Base-by-base conservation (phyloP, 2,113 vertebrate genomes). In the Campylomormyrus numenius region DNA sequence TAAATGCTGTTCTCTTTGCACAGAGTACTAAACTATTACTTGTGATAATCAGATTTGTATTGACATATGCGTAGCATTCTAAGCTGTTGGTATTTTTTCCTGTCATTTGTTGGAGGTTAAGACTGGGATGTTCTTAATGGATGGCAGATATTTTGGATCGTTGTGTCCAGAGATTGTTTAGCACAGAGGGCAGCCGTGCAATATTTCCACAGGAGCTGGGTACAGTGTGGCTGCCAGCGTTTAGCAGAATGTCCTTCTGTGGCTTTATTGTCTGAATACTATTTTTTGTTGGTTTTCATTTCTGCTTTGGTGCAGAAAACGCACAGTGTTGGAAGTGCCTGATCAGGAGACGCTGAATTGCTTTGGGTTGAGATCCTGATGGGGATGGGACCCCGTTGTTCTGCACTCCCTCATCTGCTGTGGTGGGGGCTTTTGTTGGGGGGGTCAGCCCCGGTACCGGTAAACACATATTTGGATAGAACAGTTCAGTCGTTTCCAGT, bases 21-120 rank as follows among this genome's bases (percentile, higher is more conserved):
- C 85, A 87, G 85, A 87, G 85, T 53, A 87, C 48, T 87, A 53
- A 87, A 87, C 50, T 52, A 87, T 53, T 87, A 53, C 85, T 86
- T 86, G 85, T 87, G 85, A 87, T 87, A 87, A 50, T 87, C 50
- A 87, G 49, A 87, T 87, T 87, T 87, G 85, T 87, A 87, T 87
- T 87, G 49, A 53, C 48, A 56, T 87, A 53, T 56, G 31, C 50
- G 49, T 87, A 53, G 48, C 50, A 87, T 87, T 35, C 48, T 53
- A 87, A 87, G 85, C 50, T 17, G 48, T 87, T 49, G 56, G 24
- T 62, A n/a, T 48, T 31, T 87, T 87, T 31, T 53, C 49, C 45
- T 48, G 49, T 53, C 27, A 39, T 53, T 85, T 87, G 49, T n/a
- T 52, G 85, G 48, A 87, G 50, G 49, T 87, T 87, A 52, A 87